Conservation (phyloP, 2,888 invertebrate genomes). For the Nasonia oneida region DNA sequence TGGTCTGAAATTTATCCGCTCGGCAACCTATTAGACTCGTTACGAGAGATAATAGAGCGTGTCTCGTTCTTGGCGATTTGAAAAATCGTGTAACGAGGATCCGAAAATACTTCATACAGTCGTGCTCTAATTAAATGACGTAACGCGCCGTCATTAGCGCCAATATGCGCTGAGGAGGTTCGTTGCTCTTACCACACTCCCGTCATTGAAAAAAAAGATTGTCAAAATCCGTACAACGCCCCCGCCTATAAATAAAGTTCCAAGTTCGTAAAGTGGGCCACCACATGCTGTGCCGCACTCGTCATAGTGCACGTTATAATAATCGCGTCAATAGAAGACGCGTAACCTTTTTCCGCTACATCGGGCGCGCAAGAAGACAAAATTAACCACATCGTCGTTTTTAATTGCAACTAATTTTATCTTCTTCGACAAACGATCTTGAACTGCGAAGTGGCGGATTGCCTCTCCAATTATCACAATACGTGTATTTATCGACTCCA, state of each 20-base stretch:
- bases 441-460: neutral
- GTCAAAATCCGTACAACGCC: conserved; percentile 15
- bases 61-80: too few species aligned
- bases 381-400: neutral
- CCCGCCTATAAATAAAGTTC: conserved; percentile 50
- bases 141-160: neutral
- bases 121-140: neutral
- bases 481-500: neutral
- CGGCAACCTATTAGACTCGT: neutral
- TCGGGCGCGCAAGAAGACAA: neutral
- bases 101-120: neutral
- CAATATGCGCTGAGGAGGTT: neutral
- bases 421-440: neutral
- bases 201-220: conserved; percentile 12
- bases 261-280: conserved; percentile 50
- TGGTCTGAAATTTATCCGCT: neutral
- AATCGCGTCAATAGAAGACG: conserved; percentile 23
- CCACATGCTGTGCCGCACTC: conserved; percentile 12
- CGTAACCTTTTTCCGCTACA: neutral
- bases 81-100: neutral
- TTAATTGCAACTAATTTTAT: neutral
- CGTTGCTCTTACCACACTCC: neutral
- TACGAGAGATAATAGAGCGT: too few species aligned
- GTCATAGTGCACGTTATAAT: conserved; percentile 20
- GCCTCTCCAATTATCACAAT: neutral